Conservation (phyloP, 2,113 vertebrate species). For the Typhlomys cinereus region DNA sequence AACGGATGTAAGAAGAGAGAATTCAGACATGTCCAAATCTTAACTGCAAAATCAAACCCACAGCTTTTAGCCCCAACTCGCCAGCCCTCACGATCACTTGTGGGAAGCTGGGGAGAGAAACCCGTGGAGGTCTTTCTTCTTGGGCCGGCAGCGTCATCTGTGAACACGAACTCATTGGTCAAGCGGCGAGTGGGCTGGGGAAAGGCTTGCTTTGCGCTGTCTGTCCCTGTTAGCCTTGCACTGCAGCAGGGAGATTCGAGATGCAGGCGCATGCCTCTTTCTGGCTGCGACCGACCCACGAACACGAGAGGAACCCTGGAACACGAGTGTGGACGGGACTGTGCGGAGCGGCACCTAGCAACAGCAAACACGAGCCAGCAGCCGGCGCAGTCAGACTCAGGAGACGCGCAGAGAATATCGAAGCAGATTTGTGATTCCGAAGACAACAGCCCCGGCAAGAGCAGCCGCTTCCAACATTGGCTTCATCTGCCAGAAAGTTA, state of each 20-base stretch:
- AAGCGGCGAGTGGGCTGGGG: constrained; percentile 47
- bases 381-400: accelerated
- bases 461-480: accelerated
- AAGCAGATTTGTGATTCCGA: neutral
- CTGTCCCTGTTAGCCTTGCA: neutral
- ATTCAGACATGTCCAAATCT: accelerated
- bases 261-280: accelerated
- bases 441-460: neutral
- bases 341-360: neutral
- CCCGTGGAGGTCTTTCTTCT: neutral
- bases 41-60: neutral
- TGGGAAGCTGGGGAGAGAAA: neutral
- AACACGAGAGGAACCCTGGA: accelerated
- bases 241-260: neutral
- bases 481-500: no score
- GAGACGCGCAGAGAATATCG: accelerated
- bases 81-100: neutral
- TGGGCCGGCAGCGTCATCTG: constrained; percentile 22
- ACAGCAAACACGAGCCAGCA: neutral
- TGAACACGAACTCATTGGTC: neutral
- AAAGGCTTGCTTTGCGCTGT: neutral
- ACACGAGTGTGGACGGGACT: accelerated
- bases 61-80: neutral
- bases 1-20: neutral
- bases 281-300: neutral